Percentiles rank a stretch among this genome's conserved stretches.
phyloP scores from a whole-genome alignment of 2,888 invertebrate species.

The Athetis lepigone region DNA sequence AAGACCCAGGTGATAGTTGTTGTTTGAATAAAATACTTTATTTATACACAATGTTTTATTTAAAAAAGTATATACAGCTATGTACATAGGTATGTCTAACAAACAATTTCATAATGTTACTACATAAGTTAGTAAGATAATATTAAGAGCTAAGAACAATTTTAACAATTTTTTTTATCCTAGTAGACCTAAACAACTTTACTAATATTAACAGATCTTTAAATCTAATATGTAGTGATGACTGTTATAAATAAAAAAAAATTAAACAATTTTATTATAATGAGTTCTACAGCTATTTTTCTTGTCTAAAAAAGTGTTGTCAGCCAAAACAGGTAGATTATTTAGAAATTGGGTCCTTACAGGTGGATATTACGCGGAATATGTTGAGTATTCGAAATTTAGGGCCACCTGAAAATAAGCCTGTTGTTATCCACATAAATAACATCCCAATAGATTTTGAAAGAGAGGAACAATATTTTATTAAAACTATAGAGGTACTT shows the following conservation, averaged over 20 bases:
- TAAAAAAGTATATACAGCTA: conserved; percentile 55
- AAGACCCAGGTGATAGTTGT: conserved; percentile 46
- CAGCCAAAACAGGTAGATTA: no score
- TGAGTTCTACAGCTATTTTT: background rate
- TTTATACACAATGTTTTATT: conserved; percentile 57
- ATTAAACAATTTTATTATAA: background rate
- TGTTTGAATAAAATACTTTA: conserved; percentile 60
- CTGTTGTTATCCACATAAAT: background rate
- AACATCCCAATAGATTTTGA: background rate
- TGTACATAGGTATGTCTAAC: conserved; percentile 46
- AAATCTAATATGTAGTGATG: conserved; percentile 2
- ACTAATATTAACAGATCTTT: conserved; percentile 46
- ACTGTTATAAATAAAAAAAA: background rate
- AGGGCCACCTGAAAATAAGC: no score
- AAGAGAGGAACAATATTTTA: no score
- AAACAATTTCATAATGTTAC: conserved; percentile 44
- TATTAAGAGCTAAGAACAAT: conserved; percentile 23
- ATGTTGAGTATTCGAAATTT: no score
- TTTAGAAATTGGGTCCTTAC: no score
- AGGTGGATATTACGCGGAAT: no score
- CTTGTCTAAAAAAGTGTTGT: no score
- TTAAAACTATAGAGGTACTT: background rate
- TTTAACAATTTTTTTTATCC: conserved; percentile 20
- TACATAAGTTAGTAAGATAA: conserved; percentile 21
- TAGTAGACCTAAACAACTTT: conserved; percentile 30